Percentiles rank a stretch among this genome's conserved stretches.
phyloP scores from a whole-genome alignment of 1,140 invertebrate genomes.

The Pentalonia nigronervosa region DNA sequence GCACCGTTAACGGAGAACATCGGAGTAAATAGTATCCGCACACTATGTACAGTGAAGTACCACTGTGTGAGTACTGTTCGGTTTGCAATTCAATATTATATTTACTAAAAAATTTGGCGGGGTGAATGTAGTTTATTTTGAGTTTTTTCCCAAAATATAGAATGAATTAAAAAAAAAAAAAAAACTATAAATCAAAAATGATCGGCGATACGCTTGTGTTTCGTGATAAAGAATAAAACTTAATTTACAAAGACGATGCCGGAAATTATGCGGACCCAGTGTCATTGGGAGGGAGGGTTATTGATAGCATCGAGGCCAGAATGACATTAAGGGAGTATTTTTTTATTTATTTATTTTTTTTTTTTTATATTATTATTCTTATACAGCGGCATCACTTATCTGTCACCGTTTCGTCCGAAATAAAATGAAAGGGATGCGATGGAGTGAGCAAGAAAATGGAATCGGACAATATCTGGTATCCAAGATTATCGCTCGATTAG shows the following conservation, averaged over 20 bases:
- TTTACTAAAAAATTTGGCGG: neutral
- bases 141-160: neutral
- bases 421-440: neutral
- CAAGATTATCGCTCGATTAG: conserved; percentile 45
- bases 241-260: conserved; percentile 25
- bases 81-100: conserved; percentile 1
- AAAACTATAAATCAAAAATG: neutral
- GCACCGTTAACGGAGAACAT: neutral
- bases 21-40: neutral
- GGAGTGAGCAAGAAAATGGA: neutral
- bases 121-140: neutral
- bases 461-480: conserved; percentile 23
- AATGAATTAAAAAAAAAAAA: neutral
- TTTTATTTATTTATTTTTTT: neutral
- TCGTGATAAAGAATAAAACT: neutral
- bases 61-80: neutral
- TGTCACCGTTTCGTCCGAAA: conserved; percentile 25
- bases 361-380: neutral
- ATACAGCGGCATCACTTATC: neutral
- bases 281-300: conserved; percentile 10
- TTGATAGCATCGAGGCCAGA: neutral
- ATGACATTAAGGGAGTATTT: conserved; percentile 15
- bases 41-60: neutral
- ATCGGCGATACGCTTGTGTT: neutral
- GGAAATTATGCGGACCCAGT: conserved; percentile 1